Percentiles rank a stretch among this genome's conserved stretches.
phyloP scores from a whole-genome alignment of 2,888 invertebrate species.

The Athetis lepigone region DNA sequence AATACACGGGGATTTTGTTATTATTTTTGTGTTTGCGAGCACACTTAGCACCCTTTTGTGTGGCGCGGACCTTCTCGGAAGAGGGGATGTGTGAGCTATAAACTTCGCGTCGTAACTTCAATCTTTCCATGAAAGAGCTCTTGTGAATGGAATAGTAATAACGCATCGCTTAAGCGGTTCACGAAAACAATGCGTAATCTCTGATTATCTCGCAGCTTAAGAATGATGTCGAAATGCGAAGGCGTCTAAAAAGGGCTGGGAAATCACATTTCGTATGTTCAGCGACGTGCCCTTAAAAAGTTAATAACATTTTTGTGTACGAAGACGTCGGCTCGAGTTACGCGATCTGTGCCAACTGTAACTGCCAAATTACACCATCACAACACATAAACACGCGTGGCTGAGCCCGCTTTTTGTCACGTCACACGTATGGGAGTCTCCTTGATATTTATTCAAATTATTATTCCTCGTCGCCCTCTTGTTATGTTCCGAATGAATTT shows the following conservation, averaged over 20 bases:
- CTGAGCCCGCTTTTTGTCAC: constrained; percentile 86
- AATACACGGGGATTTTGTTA: constrained; percentile 90
- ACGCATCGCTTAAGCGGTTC: constrained; percentile 68
- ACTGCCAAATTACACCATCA: constrained; percentile 88
- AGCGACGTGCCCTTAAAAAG: constrained; percentile 77
- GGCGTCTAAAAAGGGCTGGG: constrained; percentile 65
- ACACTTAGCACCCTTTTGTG: constrained; percentile 89
- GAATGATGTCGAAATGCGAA: constrained; percentile 66
- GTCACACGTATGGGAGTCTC: constrained; percentile 79
- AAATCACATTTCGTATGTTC: constrained; percentile 70
- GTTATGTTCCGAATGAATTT: constrained; percentile 89
- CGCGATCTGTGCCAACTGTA: constrained; percentile 74
- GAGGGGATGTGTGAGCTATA: constrained; percentile 83
- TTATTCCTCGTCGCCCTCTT: constrained; percentile 87
- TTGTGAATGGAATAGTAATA: constrained; percentile 87
- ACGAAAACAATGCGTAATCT: constrained; percentile 78
- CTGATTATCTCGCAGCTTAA: constrained; percentile 59
- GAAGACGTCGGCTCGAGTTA: constrained; percentile 80
- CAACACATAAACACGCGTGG: constrained; percentile 85
- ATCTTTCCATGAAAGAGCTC: constrained; percentile 82
- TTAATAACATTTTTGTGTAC: constrained; percentile 86
- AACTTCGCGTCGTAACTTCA: constrained; percentile 79
- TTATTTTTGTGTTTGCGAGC: constrained; percentile 90
- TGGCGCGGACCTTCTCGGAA: constrained; percentile 81
- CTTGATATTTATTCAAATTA: constrained; percentile 90